Evolutionary conservation across 2,888 invertebrate genomes (phyloP), one percentile per base, ranked within the genome.

Genomic region (Laothoe populi): DNA sequence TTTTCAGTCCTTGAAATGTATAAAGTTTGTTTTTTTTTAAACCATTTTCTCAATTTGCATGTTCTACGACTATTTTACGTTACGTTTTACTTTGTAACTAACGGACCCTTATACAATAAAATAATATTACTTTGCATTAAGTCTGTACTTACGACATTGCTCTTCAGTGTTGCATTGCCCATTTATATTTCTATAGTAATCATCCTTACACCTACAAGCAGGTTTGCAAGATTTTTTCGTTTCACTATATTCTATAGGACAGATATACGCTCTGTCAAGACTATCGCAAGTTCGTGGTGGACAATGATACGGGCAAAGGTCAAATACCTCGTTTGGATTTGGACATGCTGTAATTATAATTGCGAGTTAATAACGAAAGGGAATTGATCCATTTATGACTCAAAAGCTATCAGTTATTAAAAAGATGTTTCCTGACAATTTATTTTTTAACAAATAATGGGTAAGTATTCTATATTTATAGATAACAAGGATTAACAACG

Each of bases 161-260:
- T n/a, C 38, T 24, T 59, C 64, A 4, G 63, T 40, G 3, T 77
- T 63, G 42, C 78, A 78, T 5, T 71, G 63, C 45, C 72, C 74
- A 31, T 62, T 44, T 4, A 59, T 35, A 31, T 73, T 71, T 57
- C 70, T 77, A 40, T 62, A 75, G 48, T 61, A 69, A 11, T 67
- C 67, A 2, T 46, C 0, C 1, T 44, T 61, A 59, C 79, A 79
- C 53, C 75, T 70, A 31, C 79, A 79, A 23, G 64, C 63, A 7
- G 68, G 64, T 11, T 64, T 59, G 45, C 77, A 79, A 5, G 57
- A 13, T n/a, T 40, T 16, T 10, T 38, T 13, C 26, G n/a, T n/a
- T n/a, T 44, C 57, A 4, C 10, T 19, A 8, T 19, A 8, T 24
- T 21, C 26, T n/a, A 63, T 31, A 11, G 66, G 64, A 16, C 66